Percentiles rank a stretch among this genome's conserved stretches.
These are phyloP conservation scores for Drosophila sechellia DNA, from an alignment of 1,140 invertebrate genomes.

Conservation along the genomic window DNA sequence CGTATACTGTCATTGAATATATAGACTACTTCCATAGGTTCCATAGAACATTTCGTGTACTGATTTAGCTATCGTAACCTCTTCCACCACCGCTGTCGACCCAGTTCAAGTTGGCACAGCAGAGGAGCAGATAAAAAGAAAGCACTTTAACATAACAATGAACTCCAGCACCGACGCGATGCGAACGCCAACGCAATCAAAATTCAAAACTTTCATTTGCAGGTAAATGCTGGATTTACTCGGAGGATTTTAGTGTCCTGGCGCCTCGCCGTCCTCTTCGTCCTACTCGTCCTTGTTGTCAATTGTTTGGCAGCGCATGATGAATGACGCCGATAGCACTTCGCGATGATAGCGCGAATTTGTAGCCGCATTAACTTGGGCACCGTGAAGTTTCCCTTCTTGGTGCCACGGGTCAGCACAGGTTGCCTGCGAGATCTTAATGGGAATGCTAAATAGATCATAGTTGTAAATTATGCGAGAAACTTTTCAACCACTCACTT, in stretches of 20 bases:
- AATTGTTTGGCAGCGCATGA: slow-evolving; percentile 79
- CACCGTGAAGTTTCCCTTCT: slow-evolving; percentile 48
- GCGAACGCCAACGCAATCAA: slow-evolving; percentile 62
- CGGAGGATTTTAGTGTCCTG: slow-evolving; percentile 19
- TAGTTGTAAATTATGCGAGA: slow-evolving; percentile 68
- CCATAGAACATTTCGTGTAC: too few species aligned
- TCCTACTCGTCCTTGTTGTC: slow-evolving; percentile 56
- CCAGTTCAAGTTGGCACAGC: slow-evolving; percentile 4
- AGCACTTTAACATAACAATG: slow-evolving; percentile 61
- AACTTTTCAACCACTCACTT: slow-evolving; percentile 43
- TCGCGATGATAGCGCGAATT: slow-evolving; percentile 66
- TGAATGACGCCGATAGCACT: slow-evolving; percentile 76
- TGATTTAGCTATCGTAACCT: not conserved
- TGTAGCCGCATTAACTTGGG: slow-evolving; percentile 68
- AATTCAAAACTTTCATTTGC: slow-evolving; percentile 81
- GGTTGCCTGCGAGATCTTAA: slow-evolving; percentile 51
- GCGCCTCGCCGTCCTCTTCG: slow-evolving; percentile 7
- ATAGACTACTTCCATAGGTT: too few species aligned
- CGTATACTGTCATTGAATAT: not conserved
- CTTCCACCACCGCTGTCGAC: slow-evolving; percentile 15
- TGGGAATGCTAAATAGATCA: slow-evolving; percentile 57
- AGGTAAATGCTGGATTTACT: slow-evolving; percentile 64
- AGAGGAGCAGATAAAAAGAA: slow-evolving; percentile 60
- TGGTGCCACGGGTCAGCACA: slow-evolving; percentile 34
- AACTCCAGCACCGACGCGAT: slow-evolving; percentile 43